Evolutionary conservation across 2,888 invertebrate species (phyloP).

Genomic region (Papilio demoleus): DNA sequence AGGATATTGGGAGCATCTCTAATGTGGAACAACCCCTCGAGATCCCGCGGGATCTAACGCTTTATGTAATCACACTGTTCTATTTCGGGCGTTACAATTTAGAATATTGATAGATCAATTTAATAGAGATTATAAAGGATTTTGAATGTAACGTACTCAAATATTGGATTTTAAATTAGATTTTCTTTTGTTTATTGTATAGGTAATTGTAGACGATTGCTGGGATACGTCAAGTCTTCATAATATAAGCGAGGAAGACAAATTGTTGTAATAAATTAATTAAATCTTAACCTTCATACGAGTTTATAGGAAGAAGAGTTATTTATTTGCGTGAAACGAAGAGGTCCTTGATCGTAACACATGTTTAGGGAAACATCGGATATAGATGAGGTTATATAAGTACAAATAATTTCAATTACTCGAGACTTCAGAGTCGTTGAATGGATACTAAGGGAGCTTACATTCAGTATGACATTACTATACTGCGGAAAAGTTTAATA

Average conservation of each 20-base stretch:
- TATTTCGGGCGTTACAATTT: slow-evolving; percentile 26
- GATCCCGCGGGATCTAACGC: slow-evolving; percentile 22
- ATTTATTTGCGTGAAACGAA: slow-evolving; percentile 18
- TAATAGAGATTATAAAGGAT: not conserved
- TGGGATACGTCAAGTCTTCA: not conserved
- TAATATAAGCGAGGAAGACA: not conserved
- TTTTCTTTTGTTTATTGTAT: slow-evolving; percentile 4
- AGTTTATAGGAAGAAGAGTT: slow-evolving; percentile 15
- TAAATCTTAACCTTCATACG: slow-evolving; percentile 7
- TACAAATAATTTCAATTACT: not conserved
- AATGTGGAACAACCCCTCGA: slow-evolving; percentile 38
- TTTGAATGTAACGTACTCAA: not conserved
- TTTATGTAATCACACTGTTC: slow-evolving; percentile 25
- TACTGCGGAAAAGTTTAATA: no score
- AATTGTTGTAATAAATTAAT: slow-evolving; percentile 6
- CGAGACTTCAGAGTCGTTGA: no score
- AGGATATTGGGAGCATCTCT: slow-evolving; percentile 42
- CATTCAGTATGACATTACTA: no score
- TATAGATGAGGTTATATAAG: slow-evolving; percentile 3
- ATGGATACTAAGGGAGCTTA: not conserved
- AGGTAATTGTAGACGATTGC: not conserved
- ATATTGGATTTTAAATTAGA: no score
- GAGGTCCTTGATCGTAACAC: slow-evolving; percentile 17
- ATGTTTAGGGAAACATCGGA: slow-evolving; percentile 21
- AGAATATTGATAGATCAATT: not conserved